phyloP scores from a whole-genome alignment of 1,140 invertebrate species.

The Halyomorpha halys region DNA sequence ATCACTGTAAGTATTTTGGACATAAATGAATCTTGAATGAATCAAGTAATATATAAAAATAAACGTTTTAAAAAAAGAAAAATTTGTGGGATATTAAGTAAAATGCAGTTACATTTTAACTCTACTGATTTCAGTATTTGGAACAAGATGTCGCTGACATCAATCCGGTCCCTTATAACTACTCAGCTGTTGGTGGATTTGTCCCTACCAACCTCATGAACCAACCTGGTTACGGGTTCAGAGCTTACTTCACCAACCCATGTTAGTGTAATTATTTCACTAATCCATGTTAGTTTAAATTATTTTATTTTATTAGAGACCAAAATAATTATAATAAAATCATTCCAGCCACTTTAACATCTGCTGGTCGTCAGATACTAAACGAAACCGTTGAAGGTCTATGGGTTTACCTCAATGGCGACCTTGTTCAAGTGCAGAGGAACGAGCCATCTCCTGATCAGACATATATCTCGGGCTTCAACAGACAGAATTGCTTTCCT shows the following conservation, averaged over 20 bases:
- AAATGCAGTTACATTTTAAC: background rate
- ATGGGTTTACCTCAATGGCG: slow-evolving; percentile 10
- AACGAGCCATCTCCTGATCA: slow-evolving; percentile 5
- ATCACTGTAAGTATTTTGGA: slow-evolving; percentile 23
- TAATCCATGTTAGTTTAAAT: background rate
- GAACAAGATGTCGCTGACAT: slow-evolving; percentile 20
- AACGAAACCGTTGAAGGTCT: slow-evolving; percentile 19
- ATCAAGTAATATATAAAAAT: too few species aligned
- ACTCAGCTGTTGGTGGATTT: slow-evolving; percentile 15
- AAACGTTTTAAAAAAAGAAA: too few species aligned
- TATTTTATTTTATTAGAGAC: background rate
- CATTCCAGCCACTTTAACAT: slow-evolving; percentile 15
- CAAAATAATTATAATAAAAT: background rate
- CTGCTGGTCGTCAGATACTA: background rate
- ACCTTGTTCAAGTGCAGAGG: slow-evolving; percentile 14
- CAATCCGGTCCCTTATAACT: slow-evolving; percentile 16
- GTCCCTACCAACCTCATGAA: slow-evolving; percentile 9
- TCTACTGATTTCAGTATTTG: slow-evolving; percentile 21
- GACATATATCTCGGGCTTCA: background rate
- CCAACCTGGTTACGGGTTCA: slow-evolving; percentile 15
- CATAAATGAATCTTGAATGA: too few species aligned
- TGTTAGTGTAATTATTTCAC: background rate
- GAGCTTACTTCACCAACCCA: slow-evolving; percentile 25
- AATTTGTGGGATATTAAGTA: too few species aligned
- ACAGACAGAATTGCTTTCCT: slow-evolving; percentile 17